phyloP scores from a whole-genome alignment of 1,140 invertebrate genomes.

The Papilio xuthus region DNA sequence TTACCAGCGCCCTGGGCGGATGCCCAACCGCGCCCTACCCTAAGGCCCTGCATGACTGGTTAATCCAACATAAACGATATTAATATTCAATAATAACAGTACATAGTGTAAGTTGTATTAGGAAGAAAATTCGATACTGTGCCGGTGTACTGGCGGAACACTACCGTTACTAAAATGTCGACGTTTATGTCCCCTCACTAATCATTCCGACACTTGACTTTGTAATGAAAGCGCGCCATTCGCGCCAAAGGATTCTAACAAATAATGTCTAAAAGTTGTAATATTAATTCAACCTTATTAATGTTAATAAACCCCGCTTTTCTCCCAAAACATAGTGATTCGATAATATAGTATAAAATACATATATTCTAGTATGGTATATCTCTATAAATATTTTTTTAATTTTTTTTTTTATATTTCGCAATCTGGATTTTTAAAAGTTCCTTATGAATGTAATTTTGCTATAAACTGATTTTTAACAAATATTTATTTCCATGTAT shows the following conservation, averaged over 20 bases:
- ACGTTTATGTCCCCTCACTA: no score
- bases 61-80: background rate
- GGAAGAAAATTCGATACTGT: no score
- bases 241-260: no score
- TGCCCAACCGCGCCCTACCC: no score
- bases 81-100: background rate
- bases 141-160: no score
- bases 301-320: background rate
- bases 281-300: conserved; percentile 1
- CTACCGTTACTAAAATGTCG: no score
- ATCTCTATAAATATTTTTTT: background rate
- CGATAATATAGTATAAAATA: background rate
- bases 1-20: no score
- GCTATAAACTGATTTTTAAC: background rate
- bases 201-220: no score
- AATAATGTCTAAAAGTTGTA: no score
- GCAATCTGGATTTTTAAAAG: background rate
- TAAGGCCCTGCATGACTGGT: no score
- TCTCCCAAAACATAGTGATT: conserved; percentile 1
- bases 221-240: no score
- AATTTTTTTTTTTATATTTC: background rate
- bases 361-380: background rate
- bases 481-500: background rate
- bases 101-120: no score
- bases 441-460: conserved; percentile 10